These are phyloP conservation scores for Tiliacea citrago DNA, from an alignment of 2,888 invertebrate genomes.

Conservation along the genomic window DNA sequence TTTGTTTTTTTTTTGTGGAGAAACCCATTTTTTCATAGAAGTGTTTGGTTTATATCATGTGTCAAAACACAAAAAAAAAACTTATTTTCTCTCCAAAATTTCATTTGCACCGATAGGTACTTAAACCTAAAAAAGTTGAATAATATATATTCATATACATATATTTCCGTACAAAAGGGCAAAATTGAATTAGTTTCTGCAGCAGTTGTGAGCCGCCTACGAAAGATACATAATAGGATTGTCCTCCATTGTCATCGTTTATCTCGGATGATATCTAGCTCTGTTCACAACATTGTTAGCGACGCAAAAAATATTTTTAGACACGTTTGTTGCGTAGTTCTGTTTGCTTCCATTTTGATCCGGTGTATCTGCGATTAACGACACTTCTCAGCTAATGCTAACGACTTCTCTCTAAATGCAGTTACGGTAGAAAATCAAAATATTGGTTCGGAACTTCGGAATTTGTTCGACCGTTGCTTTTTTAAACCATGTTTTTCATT, in stretches of 20 bases:
- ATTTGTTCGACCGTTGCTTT: not conserved
- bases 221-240: conserved; percentile 26
- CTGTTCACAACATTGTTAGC: conserved; percentile 35
- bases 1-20: not conserved
- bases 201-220: conserved; percentile 24
- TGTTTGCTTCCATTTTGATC: not conserved
- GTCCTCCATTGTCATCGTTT: conserved; percentile 32
- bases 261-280: conserved; percentile 27
- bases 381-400: not conserved
- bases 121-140: not conserved
- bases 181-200: conserved; percentile 22
- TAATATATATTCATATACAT: no score
- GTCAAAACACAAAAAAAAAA: not conserved
- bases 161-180: conserved; percentile 16
- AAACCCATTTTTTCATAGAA: not conserved
- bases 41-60: not conserved
- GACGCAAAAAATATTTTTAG: conserved; percentile 28
- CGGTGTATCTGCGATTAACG: not conserved
- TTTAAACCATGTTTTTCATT: conserved; percentile 16
- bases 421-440: not conserved
- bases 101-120: not conserved
- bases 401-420: not conserved
- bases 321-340: conserved; percentile 15
- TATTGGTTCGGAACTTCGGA: not conserved
- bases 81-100: not conserved